Evolutionary conservation across 2,797 vertebrate species (phyloP), one percentile per base, ranked within the genome.

Genomic region (Bradypodion ventrale): DNA sequence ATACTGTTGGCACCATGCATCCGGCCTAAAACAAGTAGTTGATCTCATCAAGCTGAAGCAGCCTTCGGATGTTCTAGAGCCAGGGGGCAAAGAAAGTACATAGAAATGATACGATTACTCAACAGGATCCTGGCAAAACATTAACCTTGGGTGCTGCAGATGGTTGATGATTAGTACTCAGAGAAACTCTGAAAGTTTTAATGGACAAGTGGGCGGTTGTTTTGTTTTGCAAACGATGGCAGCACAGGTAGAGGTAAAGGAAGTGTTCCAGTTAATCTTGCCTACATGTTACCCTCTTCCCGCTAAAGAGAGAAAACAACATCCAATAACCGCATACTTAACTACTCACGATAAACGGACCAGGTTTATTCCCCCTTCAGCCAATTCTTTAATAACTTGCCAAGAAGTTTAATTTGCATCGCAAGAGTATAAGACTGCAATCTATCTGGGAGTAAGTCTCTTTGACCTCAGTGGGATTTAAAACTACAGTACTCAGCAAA

Each of bases 91-190:
- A 49, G 46, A 80, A 74, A 62, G 70, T 63, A 32, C 60, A 12
- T 52, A 60, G 80, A 85, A 91, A 93, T 86, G 86, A 90, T 89
- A 85, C 0, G 1, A 35, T 81, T 86, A 77, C 73, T 79, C 92
- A 89, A 85, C 76, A 77, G 84, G 80, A 84, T 77, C 73, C 82
- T 92, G 84, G 92, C 84, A 77, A 93, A 91, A 93, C 75, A 94
- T 93, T 93, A 93, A 93, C 92, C 90, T 60, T 63, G 75, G 62
- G 63, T 1, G n/a, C 85, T 86, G 87, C 91, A 2, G 62, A 91
- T 52, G 59, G 82, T 70, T 76, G 86, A 78, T 82, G 59, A 83
- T 83, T 86, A 83, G 68, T 70, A 46, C 23, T 5, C 65, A 83
- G 70, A 70, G 78, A 83, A 87, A 80, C 73, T 63, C 75, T 15